Base-by-base conservation (phyloP, 2,113 vertebrate genomes). In the Antechinus flavipes region DNA sequence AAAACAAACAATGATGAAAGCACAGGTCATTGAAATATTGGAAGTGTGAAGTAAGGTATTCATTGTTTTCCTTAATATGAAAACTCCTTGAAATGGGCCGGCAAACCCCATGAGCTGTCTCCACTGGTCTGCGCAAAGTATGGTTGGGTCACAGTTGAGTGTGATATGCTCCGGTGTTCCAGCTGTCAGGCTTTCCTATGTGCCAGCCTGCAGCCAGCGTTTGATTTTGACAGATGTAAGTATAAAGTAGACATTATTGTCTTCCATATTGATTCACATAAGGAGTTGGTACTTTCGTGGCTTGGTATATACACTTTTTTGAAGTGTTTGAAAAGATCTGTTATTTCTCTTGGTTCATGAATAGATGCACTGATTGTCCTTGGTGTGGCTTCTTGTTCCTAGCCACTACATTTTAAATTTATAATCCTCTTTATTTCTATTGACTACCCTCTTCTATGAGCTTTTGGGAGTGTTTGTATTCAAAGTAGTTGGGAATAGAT, bases 111-210 rank as follows among this genome's bases (percentile, higher is more conserved):
- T 0, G 97, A 98, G 35, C 97, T 99, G 89, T 99, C 99, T 0
- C 99, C 99, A 0, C 98, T 99, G 49, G 98, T 99, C 95, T 99
- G 99, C 1, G 99, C 99, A 90, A 97, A 98, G 53, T 99, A 99
- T 0, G 99, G 99, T 95, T 99, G 99, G 99, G 94, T 98, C 97
- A 99, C 98, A 0, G 97, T 99, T 3, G 99, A 99, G 55, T 99
- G 99, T 0, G 99, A 99, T 93, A 98, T 99, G 99, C 98, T 99
- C 24, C 99, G 99, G 96, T 99, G 99, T 95, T 99, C 99, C 98
- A 99, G 99, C 98, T 99, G 99, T 97, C 99, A 99, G 92, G 99
- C 99, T 27, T 99, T 99, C 97, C 99, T 99, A 23, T 99, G 99
- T 93, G 98, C 98, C 90, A 99, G 99, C 50, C 97, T 99, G 24